These are phyloP conservation scores for Autographa gamma DNA, from an alignment of 2,888 invertebrate genomes.

Conservation along the genomic window DNA sequence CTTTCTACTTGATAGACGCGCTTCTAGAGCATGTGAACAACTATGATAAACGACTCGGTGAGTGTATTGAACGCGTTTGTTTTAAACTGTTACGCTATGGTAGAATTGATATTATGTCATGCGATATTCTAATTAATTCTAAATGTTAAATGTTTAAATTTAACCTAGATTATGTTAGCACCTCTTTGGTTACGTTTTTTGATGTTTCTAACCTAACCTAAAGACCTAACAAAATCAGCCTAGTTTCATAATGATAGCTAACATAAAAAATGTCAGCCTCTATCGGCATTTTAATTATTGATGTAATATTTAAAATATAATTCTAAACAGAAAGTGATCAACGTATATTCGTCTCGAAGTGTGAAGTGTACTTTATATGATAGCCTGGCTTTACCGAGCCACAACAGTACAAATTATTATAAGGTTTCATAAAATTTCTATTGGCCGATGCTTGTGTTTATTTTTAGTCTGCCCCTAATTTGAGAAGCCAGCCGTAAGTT, in stretches of 20 bases:
- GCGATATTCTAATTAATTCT: background rate
- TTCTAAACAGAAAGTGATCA: background rate
- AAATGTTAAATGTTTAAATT: no score
- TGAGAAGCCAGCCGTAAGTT: slow-evolving; percentile 42
- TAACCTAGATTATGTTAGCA: background rate
- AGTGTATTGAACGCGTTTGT: slow-evolving; percentile 3
- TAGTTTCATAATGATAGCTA: background rate
- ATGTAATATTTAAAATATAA: background rate
- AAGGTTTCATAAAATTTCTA: background rate
- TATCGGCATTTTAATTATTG: background rate
- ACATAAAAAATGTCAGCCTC: background rate
- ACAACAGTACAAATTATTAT: no score
- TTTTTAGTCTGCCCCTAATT: slow-evolving; percentile 30
- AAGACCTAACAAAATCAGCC: background rate
- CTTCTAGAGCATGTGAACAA: slow-evolving; percentile 47
- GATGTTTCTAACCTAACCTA: background rate
- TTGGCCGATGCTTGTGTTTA: background rate
- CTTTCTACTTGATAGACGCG: slow-evolving; percentile 59
- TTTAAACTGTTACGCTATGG: slow-evolving; percentile 10
- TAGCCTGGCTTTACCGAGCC: no score
- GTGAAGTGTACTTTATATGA: background rate
- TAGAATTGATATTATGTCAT: slow-evolving; percentile 13
- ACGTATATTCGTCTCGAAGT: background rate
- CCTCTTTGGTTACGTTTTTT: background rate
- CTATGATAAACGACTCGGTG: slow-evolving; percentile 25